A percentile compares a stretch with the other conserved stretches of the same genome.
phyloP scores from a whole-genome alignment of 2,797 vertebrate species.

The Halcyon chelicuti region DNA sequence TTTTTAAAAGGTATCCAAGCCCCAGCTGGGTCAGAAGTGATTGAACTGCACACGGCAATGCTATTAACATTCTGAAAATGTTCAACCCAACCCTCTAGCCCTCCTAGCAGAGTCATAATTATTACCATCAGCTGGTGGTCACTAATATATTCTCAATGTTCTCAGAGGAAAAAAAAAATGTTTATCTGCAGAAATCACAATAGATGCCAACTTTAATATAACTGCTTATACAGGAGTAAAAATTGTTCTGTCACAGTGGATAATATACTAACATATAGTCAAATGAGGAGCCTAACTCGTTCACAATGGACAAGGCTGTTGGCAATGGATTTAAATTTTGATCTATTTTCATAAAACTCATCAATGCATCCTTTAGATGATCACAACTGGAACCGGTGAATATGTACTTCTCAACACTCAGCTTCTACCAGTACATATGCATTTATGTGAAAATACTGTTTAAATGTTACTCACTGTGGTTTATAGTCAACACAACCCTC shows the following conservation, averaged over 20 bases:
- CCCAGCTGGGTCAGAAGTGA: not conserved
- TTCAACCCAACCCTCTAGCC: not conserved
- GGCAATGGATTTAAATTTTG: not conserved
- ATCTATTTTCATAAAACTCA: not conserved
- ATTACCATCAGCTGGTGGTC: not conserved
- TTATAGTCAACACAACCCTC: not conserved
- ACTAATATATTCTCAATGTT: not conserved
- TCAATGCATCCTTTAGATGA: not conserved
- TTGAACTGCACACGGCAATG: not conserved
- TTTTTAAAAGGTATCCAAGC: not conserved
- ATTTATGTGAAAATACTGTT: not conserved
- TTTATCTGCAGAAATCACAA: not conserved
- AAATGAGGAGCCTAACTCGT: not conserved
- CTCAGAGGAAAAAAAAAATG: not conserved
- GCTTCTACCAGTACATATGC: not conserved
- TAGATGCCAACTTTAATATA: not conserved
- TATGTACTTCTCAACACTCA: not conserved
- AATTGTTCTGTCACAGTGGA: not conserved
- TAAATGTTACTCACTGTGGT: not conserved
- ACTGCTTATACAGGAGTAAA: not conserved
- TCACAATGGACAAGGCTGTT: not conserved
- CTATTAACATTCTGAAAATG: not conserved
- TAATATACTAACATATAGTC: not conserved
- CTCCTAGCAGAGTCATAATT: not conserved
- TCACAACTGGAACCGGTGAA: not conserved